Evolutionary conservation across 64 coral and sea anemone genomes (phyloP).

Genomic region (Actinia equina): DNA sequence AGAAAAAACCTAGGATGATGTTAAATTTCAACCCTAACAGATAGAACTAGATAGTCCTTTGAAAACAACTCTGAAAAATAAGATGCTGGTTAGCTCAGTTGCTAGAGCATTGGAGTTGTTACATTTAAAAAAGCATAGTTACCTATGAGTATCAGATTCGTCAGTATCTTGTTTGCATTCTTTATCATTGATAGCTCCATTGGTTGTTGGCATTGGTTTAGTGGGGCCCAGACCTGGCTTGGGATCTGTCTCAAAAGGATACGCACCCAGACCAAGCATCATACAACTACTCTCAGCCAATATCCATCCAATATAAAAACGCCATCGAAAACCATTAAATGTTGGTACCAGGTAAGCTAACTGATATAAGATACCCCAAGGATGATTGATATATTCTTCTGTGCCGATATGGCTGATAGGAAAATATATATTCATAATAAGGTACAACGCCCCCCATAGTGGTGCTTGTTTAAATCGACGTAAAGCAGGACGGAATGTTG

Average conservation of each 20-base stretch:
- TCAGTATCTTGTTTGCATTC: background rate
- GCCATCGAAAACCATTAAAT: constrained; percentile 89
- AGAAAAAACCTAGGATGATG: too few species aligned
- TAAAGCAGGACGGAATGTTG: constrained; percentile 69
- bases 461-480: constrained; percentile 52
- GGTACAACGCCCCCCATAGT: constrained; percentile 51
- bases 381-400: constrained; percentile 67
- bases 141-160: constrained; percentile 69
- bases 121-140: background rate
- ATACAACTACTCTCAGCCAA: constrained; percentile 91
- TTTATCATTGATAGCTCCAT: constrained; percentile 34
- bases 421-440: constrained; percentile 70
- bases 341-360: constrained; percentile 84
- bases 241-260: constrained; percentile 73
- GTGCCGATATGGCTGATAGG: constrained; percentile 79
- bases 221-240: constrained; percentile 88
- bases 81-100: too few species aligned
- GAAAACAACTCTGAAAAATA: too few species aligned
- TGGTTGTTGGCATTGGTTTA: constrained; percentile 30
- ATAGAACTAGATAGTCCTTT: too few species aligned
- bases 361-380: constrained; percentile 70
- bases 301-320: constrained; percentile 97
- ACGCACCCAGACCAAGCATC: constrained; percentile 80
- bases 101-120: too few species aligned
- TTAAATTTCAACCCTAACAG: too few species aligned